phyloP scores from a whole-genome alignment of 2,797 vertebrate species.

The Hephaestus fuliginosus region DNA sequence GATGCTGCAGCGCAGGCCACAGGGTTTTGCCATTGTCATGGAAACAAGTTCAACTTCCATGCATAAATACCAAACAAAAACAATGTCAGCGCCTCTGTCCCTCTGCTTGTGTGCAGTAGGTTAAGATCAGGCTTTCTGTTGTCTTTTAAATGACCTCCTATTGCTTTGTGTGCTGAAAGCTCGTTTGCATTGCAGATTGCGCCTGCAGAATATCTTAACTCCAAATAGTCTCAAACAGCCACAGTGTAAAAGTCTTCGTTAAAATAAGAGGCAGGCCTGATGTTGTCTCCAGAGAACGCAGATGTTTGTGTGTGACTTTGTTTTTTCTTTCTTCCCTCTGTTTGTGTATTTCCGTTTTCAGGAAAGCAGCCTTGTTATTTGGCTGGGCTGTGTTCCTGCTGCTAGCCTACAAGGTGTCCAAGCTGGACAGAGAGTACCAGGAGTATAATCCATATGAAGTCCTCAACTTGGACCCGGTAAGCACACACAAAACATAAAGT shows the following conservation, averaged over 20 bases:
- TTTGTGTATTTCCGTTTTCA: constrained; percentile 72
- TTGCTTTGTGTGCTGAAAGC: background rate
- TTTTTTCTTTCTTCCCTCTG: background rate
- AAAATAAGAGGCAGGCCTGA: background rate
- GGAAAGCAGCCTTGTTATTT: constrained; percentile 94
- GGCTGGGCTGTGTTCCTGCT: constrained; percentile 97
- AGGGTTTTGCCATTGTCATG: constrained; percentile 74
- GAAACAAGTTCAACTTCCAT: constrained; percentile 67
- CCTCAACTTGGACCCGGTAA: constrained; percentile 95
- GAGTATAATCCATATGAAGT: constrained; percentile 99
- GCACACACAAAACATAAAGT: constrained; percentile 7
- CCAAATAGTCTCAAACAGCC: background rate
- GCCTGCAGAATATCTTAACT: background rate
- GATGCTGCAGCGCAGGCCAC: constrained; percentile 69
- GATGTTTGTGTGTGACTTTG: constrained; percentile 28
- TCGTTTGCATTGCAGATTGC: background rate
- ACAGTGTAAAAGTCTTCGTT: background rate
- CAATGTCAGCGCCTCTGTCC: constrained; percentile 26
- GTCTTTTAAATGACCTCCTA: background rate
- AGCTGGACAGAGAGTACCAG: constrained; percentile 97
- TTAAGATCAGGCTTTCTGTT: background rate
- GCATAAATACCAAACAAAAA: constrained; percentile 61
- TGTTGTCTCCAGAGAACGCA: constrained; percentile 5
- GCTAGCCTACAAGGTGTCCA: constrained; percentile 98
- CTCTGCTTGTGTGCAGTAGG: constrained; percentile 10